phyloP scores from a whole-genome alignment of 2,113 vertebrate genomes.

The Calyptommatus sinebrachiatus region DNA sequence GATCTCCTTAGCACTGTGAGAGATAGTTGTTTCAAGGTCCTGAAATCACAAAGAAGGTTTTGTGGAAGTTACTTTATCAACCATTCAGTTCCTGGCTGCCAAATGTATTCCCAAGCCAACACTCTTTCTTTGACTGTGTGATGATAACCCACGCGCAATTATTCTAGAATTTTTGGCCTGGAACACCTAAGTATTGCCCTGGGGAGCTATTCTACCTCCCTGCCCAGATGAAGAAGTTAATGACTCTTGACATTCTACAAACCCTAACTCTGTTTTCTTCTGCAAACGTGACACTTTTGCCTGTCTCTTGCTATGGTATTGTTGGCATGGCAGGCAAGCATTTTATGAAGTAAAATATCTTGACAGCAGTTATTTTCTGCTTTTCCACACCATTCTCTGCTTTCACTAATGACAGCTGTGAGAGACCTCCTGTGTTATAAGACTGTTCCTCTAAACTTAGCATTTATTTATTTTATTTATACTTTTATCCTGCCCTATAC shows the following conservation, averaged over 20 bases:
- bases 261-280: not conserved
- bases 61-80: not conserved
- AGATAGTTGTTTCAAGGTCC: too few relatives aligned
- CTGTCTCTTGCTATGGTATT: not conserved
- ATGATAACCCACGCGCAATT: not conserved
- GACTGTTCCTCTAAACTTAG: not conserved
- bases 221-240: too few relatives aligned
- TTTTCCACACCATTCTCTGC: not conserved
- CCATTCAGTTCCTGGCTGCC: not conserved
- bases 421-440: not conserved
- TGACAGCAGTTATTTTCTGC: not conserved
- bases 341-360: not conserved
- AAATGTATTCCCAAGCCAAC: not conserved
- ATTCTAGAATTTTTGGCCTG: not conserved
- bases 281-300: not conserved
- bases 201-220: too few relatives aligned
- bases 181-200: not conserved
- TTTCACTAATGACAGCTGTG: not conserved
- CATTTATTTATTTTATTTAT: too few relatives aligned
- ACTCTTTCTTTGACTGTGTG: not conserved
- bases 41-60: not conserved
- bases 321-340: not conserved
- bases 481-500: too few relatives aligned
- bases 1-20: too few relatives aligned
- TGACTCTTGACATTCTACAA: too few relatives aligned